Evolutionary conservation across 64 coral and sea anemone species (phyloP), one percentile per base, ranked within the genome.

Genomic region (Stichodactyla helianthus): DNA sequence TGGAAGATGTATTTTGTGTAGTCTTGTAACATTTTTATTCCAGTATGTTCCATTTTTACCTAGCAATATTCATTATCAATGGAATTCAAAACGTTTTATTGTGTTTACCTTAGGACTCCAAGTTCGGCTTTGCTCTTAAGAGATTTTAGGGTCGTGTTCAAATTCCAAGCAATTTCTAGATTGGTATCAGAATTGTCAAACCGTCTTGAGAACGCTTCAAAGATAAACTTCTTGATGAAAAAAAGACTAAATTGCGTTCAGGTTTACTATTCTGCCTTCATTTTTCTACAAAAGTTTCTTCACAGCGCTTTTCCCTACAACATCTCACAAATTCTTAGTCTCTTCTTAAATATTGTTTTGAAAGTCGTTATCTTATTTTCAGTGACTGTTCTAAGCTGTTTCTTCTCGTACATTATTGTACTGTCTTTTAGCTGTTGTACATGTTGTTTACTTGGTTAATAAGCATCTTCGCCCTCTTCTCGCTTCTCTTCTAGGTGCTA

Each of bases 61-160:
- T 22, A 25, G 25, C 44, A 54, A 13, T 64, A 83, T 83, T 55
- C 20, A 4, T 4, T 53, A 83, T 76, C 15, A 76, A 54, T 55
- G 82, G 52, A 84, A 89, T 44, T 54, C 18, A 57, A 60, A 63
- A 61, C 77, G 77, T 57, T 57, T 57, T 8, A 25, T 5, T 71
- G 20, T 15, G 28, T 51, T 88, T 88, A 60, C 79, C 56, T 80
- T 20, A 80, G 86, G 59, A 80, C 19, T 79, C 50, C 20, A 58
- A 88, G 55, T 79, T 50, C 0, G 5, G 51, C 76, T 77, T 59
- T 59, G 57, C 84, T 77, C 27, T 74, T 76, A n/a, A 22, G 52
- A 53, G 70, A 89, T 83, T 18, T 54, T 84, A n/a, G 55, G 44
- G 67, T 84, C 74, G 74, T 89, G 51, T 82, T n/a, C 25, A 77